Evolutionary conservation across 2,888 invertebrate species (phyloP).

Genomic region (Cremastobaeus sp.): DNA sequence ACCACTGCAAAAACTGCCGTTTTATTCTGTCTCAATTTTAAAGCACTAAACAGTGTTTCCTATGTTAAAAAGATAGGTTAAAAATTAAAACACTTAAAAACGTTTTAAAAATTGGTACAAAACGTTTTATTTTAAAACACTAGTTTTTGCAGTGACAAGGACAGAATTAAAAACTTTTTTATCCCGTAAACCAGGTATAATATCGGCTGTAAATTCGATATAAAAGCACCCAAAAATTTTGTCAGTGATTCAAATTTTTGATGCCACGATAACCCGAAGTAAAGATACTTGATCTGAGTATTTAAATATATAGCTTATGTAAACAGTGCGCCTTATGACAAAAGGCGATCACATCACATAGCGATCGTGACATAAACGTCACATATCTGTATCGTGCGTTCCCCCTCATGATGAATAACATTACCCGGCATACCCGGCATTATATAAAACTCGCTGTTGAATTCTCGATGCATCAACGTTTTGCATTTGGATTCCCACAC

Average conservation of each 20-base stretch:
- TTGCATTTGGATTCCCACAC: conserved; percentile 49
- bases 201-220: no score
- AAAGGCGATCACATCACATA: conserved; percentile 27
- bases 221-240: neutral
- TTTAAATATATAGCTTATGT: conserved; percentile 15
- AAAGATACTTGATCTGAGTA: conserved; percentile 28
- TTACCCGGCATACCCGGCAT: neutral
- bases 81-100: no score
- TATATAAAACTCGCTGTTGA: conserved; percentile 33
- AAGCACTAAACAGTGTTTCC: no score
- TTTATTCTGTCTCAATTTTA: no score
- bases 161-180: no score
- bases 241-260: neutral
- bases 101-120: no score
- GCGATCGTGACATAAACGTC: conserved; percentile 39
- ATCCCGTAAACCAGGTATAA: no score
- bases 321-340: conserved; percentile 24
- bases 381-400: conserved; percentile 38
- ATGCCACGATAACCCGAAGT: conserved; percentile 15
- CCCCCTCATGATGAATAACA: conserved; percentile 23
- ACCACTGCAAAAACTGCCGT: no score
- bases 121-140: no score
- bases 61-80: no score
- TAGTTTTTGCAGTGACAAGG: no score
- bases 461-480: conserved; percentile 43